These are phyloP conservation scores for Malurus splendens DNA, from an alignment of 2,797 vertebrate species.

Conservation along the genomic window DNA sequence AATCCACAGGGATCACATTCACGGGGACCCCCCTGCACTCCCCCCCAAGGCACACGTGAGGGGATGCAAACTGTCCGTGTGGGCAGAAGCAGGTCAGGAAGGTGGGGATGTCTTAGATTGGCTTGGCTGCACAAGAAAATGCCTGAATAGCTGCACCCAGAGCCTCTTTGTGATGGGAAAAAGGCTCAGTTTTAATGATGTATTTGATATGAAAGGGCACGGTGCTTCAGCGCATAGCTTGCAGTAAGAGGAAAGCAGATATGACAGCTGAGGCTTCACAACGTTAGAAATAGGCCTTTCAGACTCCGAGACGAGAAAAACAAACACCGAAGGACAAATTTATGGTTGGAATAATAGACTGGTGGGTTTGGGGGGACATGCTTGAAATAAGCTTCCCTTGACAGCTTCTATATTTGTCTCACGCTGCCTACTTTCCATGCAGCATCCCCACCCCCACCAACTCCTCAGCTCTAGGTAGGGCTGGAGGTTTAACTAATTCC, in stretches of 20 bases:
- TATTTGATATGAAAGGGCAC: constrained; percentile 47
- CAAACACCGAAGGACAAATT: constrained; percentile 55
- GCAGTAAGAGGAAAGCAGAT: constrained; percentile 34
- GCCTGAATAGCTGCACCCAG: background rate
- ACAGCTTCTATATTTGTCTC: constrained; percentile 48
- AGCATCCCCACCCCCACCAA: background rate
- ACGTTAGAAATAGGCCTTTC: constrained; percentile 22
- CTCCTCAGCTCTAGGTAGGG: background rate
- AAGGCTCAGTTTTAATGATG: constrained; percentile 28
- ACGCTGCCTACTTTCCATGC: background rate
- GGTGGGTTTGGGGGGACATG: constrained; percentile 33
- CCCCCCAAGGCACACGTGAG: background rate
- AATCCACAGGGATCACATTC: background rate
- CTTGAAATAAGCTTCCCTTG: constrained; percentile 31
- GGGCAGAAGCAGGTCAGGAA: background rate
- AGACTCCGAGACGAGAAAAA: constrained; percentile 23
- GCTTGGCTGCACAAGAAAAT: background rate
- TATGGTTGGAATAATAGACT: constrained; percentile 32
- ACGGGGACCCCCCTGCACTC: background rate
- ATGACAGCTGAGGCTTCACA: constrained; percentile 42
- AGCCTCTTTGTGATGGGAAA: background rate
- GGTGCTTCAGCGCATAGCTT: constrained; percentile 1
- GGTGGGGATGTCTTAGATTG: background rate
- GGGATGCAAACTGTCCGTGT: background rate
- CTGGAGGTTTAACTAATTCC: constrained; percentile 19